A percentile compares a stretch with the other conserved stretches of the same genome.
phyloP scores from a whole-genome alignment of 2,113 vertebrate genomes.

The Tragulus kanchil region DNA sequence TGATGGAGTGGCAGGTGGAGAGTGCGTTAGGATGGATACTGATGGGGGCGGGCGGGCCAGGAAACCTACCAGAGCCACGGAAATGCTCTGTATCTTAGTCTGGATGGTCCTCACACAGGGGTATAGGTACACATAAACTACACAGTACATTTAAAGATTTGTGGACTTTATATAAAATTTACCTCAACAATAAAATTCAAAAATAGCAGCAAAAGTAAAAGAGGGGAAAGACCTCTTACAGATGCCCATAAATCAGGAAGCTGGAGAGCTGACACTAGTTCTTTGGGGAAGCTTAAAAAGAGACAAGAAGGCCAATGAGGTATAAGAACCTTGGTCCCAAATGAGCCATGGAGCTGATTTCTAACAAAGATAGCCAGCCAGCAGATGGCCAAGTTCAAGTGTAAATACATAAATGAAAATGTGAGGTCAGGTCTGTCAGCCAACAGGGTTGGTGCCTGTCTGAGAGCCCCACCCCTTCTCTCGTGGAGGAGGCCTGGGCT shows the following conservation, averaged over 20 bases:
- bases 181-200: constrained; percentile 4
- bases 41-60: fast-evolving
- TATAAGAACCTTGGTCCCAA: background rate
- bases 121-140: background rate
- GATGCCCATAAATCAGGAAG: background rate
- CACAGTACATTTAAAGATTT: background rate
- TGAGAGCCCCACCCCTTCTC: background rate
- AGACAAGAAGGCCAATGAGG: background rate
- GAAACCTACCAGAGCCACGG: background rate
- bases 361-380: background rate
- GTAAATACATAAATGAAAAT: background rate
- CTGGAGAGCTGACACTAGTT: background rate
- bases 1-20: background rate
- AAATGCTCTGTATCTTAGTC: background rate
- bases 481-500: background rate
- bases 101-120: background rate
- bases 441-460: background rate
- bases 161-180: background rate
- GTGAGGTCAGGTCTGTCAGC: background rate
- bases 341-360: background rate
- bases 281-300: background rate
- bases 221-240: background rate
- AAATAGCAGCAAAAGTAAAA: background rate
- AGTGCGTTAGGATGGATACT: background rate
- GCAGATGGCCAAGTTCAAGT: constrained; percentile 17